Conservation (phyloP, 2,888 invertebrate genomes). For the Melangyna quadrimaculata region DNA sequence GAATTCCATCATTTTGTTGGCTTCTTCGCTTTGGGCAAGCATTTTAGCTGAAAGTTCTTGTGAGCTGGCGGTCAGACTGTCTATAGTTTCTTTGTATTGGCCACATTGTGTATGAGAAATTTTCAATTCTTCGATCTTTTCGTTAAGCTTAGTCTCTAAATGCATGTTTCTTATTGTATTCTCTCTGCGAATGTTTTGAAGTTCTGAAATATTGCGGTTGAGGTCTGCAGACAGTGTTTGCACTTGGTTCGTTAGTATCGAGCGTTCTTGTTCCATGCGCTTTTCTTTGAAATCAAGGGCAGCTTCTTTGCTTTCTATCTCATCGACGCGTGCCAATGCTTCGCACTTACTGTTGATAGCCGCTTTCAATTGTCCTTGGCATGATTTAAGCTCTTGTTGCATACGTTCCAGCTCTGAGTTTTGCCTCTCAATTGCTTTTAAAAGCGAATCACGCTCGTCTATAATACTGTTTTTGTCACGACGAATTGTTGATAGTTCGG, state of each 20-base stretch:
- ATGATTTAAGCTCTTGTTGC: constrained; percentile 85
- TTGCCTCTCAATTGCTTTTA: constrained; percentile 87
- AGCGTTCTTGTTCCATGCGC: constrained; percentile 90
- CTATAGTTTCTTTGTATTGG: constrained; percentile 87
- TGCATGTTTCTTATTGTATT: constrained; percentile 85
- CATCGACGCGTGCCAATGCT: constrained; percentile 89
- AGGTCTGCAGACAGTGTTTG: constrained; percentile 90
- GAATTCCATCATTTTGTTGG: constrained; percentile 86
- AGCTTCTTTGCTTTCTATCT: constrained; percentile 90
- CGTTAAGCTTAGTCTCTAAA: constrained; percentile 88
- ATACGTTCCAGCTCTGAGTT: constrained; percentile 88
- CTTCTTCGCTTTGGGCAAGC: constrained; percentile 87
- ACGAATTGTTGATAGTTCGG: constrained; percentile 85
- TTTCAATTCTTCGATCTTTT: constrained; percentile 90
- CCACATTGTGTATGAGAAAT: constrained; percentile 87
- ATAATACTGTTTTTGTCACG: constrained; percentile 87
- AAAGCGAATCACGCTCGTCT: constrained; percentile 89
- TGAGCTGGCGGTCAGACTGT: constrained; percentile 85
- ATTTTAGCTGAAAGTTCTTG: constrained; percentile 87
- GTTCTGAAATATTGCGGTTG: constrained; percentile 88
- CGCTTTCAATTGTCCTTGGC: constrained; percentile 88
- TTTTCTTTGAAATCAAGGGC: constrained; percentile 91
- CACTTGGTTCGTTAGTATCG: constrained; percentile 89
- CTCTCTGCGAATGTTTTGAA: constrained; percentile 89
- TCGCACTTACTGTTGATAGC: constrained; percentile 92